Evolutionary conservation across 2,113 vertebrate species (phyloP).

Genomic region (Maylandia zebra): DNA sequence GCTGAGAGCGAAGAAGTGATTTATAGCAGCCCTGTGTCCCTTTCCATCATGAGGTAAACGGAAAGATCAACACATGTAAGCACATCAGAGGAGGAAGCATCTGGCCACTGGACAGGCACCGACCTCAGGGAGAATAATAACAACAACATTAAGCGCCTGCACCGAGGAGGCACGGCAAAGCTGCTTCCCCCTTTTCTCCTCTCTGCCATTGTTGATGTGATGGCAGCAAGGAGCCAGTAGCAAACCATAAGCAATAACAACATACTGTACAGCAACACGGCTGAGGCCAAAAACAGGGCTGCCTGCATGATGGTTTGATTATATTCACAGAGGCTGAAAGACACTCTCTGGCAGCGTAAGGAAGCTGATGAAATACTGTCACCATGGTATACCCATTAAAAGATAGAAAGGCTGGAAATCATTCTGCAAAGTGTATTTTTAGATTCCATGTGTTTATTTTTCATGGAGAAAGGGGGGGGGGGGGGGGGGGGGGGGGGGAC

Average conservation of each 20-base stretch:
- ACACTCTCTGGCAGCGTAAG: background rate
- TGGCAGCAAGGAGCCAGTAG: conserved; percentile 12
- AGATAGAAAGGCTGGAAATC: background rate
- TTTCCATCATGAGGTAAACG: conserved; percentile 63
- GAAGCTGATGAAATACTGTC: background rate
- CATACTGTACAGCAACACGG: background rate
- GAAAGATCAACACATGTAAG: conserved; percentile 68
- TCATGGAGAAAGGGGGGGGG: background rate
- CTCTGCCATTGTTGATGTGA: conserved; percentile 15
- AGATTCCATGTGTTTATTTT: background rate
- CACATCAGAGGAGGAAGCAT: conserved; percentile 67
- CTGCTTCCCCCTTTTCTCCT: background rate
- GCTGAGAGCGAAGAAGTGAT: conserved; percentile 28
- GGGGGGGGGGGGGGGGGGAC: background rate
- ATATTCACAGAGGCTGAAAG: background rate
- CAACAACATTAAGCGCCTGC: conserved; percentile 53
- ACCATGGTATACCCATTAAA: background rate
- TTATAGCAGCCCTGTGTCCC: conserved; percentile 45
- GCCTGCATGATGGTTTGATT: background rate
- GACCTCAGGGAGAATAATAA: conserved; percentile 57
- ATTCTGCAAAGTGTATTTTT: background rate
- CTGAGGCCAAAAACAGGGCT: background rate
- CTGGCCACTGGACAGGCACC: conserved; percentile 51
- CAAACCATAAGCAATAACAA: conserved; percentile 21
- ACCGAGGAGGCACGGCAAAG: conserved; percentile 21